Percentiles rank a stretch among this genome's conserved stretches.
Conservation (phyloP, 2,113 vertebrate species). For the Etheostoma spectabile region DNA sequence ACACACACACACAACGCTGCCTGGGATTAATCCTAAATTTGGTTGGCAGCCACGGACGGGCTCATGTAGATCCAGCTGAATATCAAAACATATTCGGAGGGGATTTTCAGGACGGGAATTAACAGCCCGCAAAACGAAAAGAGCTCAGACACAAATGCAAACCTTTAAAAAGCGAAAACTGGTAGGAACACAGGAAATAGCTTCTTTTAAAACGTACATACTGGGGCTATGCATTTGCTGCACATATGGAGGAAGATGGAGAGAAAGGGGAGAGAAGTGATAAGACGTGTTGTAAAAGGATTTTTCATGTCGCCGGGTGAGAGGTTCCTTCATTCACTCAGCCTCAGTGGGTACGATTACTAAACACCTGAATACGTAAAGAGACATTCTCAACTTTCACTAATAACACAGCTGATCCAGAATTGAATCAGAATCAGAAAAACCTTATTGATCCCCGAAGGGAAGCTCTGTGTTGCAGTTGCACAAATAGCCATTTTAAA, state of each 20-base stretch:
- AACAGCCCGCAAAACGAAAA: conserved; percentile 31
- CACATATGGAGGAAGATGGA: conserved; percentile 12
- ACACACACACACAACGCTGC: neutral
- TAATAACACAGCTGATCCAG: neutral
- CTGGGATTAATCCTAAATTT: conserved; percentile 63
- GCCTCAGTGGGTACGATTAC: neutral
- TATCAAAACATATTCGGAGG: conserved; percentile 62
- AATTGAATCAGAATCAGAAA: neutral
- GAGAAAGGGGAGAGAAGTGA: neutral
- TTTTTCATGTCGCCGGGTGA: neutral
- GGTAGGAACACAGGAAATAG: conserved; percentile 25
- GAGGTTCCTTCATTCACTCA: neutral
- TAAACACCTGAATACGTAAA: neutral
- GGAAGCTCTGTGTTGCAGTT: no score
- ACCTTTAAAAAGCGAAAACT: conserved; percentile 1
- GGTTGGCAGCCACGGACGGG: conserved; percentile 50
- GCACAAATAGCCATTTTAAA: no score
- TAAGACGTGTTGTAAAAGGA: neutral
- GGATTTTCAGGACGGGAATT: conserved; percentile 66
- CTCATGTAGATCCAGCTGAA: conserved; percentile 60
- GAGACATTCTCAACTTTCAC: neutral
- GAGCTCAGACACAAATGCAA: neutral
- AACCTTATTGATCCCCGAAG: no score
- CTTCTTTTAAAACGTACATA: neutral
- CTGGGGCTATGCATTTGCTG: conserved; percentile 1